Evolutionary conservation across 2,888 invertebrate species (phyloP).

Genomic region (Hymenopus coronatus): DNA sequence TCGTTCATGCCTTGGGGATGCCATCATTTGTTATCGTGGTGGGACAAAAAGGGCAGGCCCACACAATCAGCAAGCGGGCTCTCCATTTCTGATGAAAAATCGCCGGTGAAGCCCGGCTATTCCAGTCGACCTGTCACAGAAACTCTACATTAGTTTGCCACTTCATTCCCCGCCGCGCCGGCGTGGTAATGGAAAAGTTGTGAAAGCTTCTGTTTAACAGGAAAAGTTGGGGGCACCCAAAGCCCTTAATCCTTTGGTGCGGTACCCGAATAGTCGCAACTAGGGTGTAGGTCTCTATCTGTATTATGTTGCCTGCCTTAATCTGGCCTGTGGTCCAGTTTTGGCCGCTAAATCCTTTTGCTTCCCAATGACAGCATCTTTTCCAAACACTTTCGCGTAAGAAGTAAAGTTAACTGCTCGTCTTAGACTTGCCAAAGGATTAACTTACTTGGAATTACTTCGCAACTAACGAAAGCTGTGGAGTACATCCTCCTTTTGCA

Average conservation of each 20-base stretch:
- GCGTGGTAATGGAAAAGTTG: constrained; percentile 10
- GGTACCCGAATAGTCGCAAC: neutral
- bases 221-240: neutral
- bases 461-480: too few relatives aligned
- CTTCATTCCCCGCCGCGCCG: neutral
- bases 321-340: neutral
- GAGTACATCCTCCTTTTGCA: too few relatives aligned
- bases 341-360: neutral
- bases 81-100: neutral
- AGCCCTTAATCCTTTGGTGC: constrained; percentile 1
- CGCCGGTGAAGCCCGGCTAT: neutral
- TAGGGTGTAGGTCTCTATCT: neutral
- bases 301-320: neutral
- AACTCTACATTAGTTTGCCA: neutral
- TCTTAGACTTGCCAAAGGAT: neutral
- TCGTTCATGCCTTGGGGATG: neutral
- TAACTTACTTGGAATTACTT: neutral
- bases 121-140: constrained; percentile 11
- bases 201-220: constrained; percentile 9
- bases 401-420: neutral
- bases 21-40: neutral
- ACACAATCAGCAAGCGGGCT: neutral
- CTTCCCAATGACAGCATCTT: neutral
- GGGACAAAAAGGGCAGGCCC: neutral
- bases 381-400: neutral